Evolutionary conservation across 2,888 invertebrate genomes (phyloP).

Genomic region (Plagodis dolabraria): DNA sequence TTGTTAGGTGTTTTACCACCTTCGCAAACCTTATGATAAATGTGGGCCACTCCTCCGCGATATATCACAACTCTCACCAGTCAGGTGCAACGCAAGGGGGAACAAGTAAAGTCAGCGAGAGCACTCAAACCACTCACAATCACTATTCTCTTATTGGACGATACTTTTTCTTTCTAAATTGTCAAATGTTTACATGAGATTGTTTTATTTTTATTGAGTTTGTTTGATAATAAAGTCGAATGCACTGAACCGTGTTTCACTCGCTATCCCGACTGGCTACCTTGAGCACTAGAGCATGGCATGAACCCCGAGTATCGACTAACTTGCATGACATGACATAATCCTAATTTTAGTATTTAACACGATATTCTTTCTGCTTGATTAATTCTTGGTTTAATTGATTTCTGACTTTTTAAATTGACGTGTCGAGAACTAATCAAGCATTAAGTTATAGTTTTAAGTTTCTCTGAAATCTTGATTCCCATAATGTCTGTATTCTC

Average conservation of each 20-base stretch:
- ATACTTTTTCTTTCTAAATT: slow-evolving; percentile 65
- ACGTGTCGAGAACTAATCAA: slow-evolving; percentile 52
- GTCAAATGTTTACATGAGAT: slow-evolving; percentile 62
- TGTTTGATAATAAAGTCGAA: slow-evolving; percentile 78
- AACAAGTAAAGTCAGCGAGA: slow-evolving; percentile 49
- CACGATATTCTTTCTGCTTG: slow-evolving; percentile 49
- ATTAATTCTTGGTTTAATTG: slow-evolving; percentile 46
- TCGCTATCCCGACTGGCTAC: slow-evolving; percentile 72
- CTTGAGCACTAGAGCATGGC: slow-evolving; percentile 79
- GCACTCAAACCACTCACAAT: slow-evolving; percentile 68
- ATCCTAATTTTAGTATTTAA: slow-evolving; percentile 40
- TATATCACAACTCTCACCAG: slow-evolving; percentile 42
- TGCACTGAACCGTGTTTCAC: slow-evolving; percentile 84
- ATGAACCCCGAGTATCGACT: slow-evolving; percentile 64
- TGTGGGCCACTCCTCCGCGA: slow-evolving; percentile 62
- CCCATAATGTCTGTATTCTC: slow-evolving; percentile 31
- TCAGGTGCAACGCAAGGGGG: slow-evolving; percentile 39
- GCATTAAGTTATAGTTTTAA: slow-evolving; percentile 48
- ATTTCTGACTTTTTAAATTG: slow-evolving; percentile 2
- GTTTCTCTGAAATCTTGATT: slow-evolving; percentile 32
- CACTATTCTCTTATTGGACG: slow-evolving; percentile 61
- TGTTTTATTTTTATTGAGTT: slow-evolving; percentile 59
- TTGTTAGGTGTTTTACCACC: slow-evolving; percentile 54
- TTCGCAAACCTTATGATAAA: slow-evolving; percentile 43
- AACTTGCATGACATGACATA: slow-evolving; percentile 69